phyloP scores from a whole-genome alignment of 2,797 vertebrate species.

The Paramormyrops hopkinsi region DNA sequence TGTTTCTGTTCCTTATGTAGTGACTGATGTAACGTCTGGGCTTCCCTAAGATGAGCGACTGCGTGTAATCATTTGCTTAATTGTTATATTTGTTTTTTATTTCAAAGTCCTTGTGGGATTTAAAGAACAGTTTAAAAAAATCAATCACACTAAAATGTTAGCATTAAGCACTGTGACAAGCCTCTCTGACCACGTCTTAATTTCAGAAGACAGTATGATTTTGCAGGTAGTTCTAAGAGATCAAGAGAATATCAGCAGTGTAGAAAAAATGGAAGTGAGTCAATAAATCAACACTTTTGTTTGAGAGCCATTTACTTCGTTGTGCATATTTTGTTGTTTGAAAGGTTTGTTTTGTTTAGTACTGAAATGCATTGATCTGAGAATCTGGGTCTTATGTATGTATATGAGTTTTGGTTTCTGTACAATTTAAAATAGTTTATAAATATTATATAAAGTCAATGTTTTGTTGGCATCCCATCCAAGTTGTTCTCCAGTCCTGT shows the following conservation, averaged over 20 bases:
- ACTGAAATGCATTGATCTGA: not conserved
- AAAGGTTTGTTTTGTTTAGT: not conserved
- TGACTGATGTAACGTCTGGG: not conserved
- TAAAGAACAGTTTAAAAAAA: not conserved
- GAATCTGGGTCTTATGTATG: not conserved
- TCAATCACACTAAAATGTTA: not conserved
- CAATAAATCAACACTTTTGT: constrained; percentile 5
- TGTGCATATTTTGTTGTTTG: not conserved
- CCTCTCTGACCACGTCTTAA: not conserved
- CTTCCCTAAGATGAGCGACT: not conserved
- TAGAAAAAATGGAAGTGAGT: not conserved
- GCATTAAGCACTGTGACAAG: not conserved
- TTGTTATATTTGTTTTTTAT: not conserved
- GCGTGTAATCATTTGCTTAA: not conserved
- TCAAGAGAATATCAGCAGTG: not conserved
- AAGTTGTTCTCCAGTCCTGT: not conserved
- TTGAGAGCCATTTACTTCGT: not conserved
- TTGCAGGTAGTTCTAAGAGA: not conserved
- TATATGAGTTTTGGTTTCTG: not conserved
- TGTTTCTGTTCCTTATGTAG: not conserved
- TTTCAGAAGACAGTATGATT: not conserved
- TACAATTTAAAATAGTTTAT: not conserved
- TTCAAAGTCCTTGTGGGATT: not conserved
- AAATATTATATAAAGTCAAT: not conserved
- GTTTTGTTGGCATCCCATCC: not conserved